These are phyloP conservation scores for Drosophila neonasuta DNA, from an alignment of 2,888 invertebrate genomes.

Conservation along the genomic window DNA sequence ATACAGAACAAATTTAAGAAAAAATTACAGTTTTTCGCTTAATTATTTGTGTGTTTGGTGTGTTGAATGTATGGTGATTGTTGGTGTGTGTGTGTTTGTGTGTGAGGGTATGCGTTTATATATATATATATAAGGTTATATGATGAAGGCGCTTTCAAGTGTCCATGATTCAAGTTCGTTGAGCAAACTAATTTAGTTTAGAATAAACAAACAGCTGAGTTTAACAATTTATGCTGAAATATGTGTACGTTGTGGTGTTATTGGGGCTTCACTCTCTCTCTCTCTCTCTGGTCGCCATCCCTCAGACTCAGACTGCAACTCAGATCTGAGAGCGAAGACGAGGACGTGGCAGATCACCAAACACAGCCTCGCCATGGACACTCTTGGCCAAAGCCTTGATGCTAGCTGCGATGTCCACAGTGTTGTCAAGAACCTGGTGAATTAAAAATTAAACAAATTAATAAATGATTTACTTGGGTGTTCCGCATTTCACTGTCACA, in stretches of 20 bases:
- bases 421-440: slow-evolving; percentile 84
- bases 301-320: not conserved
- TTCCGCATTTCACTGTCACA: not conserved
- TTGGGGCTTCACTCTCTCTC: not conserved
- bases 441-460: not conserved
- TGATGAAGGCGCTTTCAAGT: slow-evolving; percentile 48
- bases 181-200: slow-evolving; percentile 77
- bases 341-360: slow-evolving; percentile 93
- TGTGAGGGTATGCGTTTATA: slow-evolving; percentile 8
- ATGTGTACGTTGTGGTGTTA: slow-evolving; percentile 60
- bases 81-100: slow-evolving; percentile 17
- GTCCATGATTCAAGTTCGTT: slow-evolving; percentile 46
- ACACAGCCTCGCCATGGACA: slow-evolving; percentile 93
- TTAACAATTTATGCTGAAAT: slow-evolving; percentile 52
- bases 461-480: not conserved
- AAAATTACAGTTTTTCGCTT: slow-evolving; percentile 48
- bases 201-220: slow-evolving; percentile 48
- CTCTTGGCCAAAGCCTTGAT: slow-evolving; percentile 96
- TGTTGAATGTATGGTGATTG: slow-evolving; percentile 7
- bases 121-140: slow-evolving; percentile 20
- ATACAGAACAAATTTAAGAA: slow-evolving; percentile 39
- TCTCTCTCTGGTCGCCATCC: too few relatives aligned
- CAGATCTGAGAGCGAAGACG: slow-evolving; percentile 93
- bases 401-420: slow-evolving; percentile 93
- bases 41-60: slow-evolving; percentile 22